Evolutionary conservation across 92 coral and sea anemone genomes (phyloP).

Genomic region (Actinernus sp.): DNA sequence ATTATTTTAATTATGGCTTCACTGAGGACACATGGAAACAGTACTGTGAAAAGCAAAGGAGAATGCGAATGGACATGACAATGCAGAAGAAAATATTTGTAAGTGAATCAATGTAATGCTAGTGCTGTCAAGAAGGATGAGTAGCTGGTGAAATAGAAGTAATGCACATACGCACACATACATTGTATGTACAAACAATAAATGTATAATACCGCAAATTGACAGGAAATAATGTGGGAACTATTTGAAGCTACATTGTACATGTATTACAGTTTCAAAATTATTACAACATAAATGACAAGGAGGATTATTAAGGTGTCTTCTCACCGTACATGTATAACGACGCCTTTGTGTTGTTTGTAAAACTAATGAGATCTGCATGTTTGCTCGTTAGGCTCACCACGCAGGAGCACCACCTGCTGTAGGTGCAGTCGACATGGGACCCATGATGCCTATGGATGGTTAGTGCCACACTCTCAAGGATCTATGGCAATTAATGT

Average conservation of each 20-base stretch:
- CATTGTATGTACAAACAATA: background rate
- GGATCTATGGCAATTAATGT: too few relatives aligned
- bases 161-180: background rate
- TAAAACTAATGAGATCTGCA: too few relatives aligned
- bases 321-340: too few relatives aligned
- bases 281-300: too few relatives aligned
- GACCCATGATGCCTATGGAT: conserved; percentile 47
- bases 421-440: conserved; percentile 34
- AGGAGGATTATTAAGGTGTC: too few relatives aligned
- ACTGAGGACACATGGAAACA: conserved; percentile 99
- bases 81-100: conserved; percentile 98
- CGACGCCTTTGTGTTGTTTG: too few relatives aligned
- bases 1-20: conserved; percentile 98
- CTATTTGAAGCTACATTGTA: too few relatives aligned
- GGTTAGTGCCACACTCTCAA: conserved; percentile 37
- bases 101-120: too few relatives aligned
- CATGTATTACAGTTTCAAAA: too few relatives aligned
- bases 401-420: conserved; percentile 68
- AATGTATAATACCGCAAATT: background rate
- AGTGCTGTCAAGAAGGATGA: background rate
- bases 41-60: conserved; percentile 96
- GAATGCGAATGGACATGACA: conserved; percentile 92
- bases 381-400: conserved; percentile 32
- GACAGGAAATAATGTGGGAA: too few relatives aligned
- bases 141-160: background rate